phyloP scores from a whole-genome alignment of 2,113 vertebrate genomes.

The Labrus mixtus region DNA sequence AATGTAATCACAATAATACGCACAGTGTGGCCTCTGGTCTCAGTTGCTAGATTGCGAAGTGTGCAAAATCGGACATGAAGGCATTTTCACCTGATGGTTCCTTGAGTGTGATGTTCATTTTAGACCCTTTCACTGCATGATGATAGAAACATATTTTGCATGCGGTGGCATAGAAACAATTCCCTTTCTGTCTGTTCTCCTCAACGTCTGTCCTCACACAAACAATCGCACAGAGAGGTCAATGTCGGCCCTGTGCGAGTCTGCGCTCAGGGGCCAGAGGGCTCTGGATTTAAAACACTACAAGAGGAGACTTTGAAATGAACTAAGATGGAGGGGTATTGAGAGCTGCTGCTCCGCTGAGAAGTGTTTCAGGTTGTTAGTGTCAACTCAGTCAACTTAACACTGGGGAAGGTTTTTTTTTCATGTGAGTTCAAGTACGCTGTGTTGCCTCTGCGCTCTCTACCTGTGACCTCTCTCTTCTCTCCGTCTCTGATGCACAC shows the following conservation, averaged over 20 bases:
- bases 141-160: conserved; percentile 18
- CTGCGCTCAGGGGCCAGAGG: conserved; percentile 21
- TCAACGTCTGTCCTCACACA: neutral
- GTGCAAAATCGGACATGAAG: neutral
- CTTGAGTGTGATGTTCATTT: conserved; percentile 1
- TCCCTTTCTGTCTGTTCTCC: conserved; percentile 11
- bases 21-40: neutral
- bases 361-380: conserved; percentile 25
- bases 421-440: conserved; percentile 60
- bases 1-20: neutral
- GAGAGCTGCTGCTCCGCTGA: conserved; percentile 12
- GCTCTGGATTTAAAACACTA: conserved; percentile 37
- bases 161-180: neutral
- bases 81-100: neutral
- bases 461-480: conserved; percentile 15
- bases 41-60: neutral
- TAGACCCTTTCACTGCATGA: neutral
- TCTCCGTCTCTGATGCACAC: conserved; percentile 9
- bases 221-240: conserved; percentile 9
- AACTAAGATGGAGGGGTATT: conserved; percentile 28
- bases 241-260: conserved; percentile 2
- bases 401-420: conserved; percentile 37
- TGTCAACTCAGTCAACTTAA: conserved; percentile 51
- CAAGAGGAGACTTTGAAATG: conserved; percentile 32
- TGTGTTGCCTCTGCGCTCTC: conserved; percentile 25